phyloP scores from a whole-genome alignment of 2,797 vertebrate genomes.

The Siniperca scherzeri region DNA sequence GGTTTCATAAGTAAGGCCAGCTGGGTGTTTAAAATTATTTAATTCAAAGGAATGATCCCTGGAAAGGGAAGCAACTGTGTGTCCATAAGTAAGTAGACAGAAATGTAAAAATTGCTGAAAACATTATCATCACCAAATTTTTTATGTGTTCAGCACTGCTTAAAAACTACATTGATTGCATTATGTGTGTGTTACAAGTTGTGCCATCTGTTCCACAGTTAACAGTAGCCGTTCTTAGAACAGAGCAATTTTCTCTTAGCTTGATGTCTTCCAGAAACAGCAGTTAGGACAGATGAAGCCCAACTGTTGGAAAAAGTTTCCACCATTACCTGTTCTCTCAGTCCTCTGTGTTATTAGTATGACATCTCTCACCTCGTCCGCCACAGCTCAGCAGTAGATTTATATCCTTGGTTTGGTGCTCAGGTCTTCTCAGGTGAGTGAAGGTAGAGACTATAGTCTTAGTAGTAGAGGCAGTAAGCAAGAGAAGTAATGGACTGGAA shows the following conservation, averaged over 20 bases:
- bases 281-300: slow-evolving; percentile 51
- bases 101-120: not conserved
- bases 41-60: not conserved
- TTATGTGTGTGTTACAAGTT: not conserved
- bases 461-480: slow-evolving; percentile 59
- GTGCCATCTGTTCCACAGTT: not conserved
- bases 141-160: not conserved
- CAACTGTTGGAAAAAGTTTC: slow-evolving; percentile 49
- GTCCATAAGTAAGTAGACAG: not conserved
- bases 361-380: slow-evolving; percentile 72
- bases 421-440: slow-evolving; percentile 70
- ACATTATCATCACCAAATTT: not conserved
- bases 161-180: not conserved
- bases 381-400: slow-evolving; percentile 70
- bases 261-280: slow-evolving; percentile 41
- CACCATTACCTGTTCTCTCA: slow-evolving; percentile 53
- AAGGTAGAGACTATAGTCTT: slow-evolving; percentile 62
- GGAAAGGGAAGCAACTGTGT: not conserved
- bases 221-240: slow-evolving; percentile 14
- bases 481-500: slow-evolving; percentile 72
- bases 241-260: slow-evolving; percentile 23
- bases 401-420: slow-evolving; percentile 73
- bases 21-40: not conserved
- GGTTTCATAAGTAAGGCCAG: not conserved
- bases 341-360: slow-evolving; percentile 69